phyloP scores from a whole-genome alignment of 2,888 invertebrate species.

The Toxonevra muliebris region DNA sequence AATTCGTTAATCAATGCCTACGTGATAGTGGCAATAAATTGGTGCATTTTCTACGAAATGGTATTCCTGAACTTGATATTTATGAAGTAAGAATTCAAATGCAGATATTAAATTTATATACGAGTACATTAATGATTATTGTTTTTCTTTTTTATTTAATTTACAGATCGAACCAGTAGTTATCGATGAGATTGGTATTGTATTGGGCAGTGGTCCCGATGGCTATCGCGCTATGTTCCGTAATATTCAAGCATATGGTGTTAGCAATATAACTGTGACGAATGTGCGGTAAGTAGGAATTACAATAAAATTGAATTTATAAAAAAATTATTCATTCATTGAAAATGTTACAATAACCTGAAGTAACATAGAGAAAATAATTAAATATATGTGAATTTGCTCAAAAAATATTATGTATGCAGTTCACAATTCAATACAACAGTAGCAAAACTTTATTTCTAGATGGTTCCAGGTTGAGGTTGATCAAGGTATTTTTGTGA shows the following conservation, averaged over 20 bases:
- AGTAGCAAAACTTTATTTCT: too few relatives aligned
- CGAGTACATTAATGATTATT: neutral
- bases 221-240: constrained; percentile 84
- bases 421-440: too few relatives aligned
- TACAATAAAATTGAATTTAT: neutral
- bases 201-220: constrained; percentile 82
- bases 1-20: constrained; percentile 77
- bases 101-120: neutral
- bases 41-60: constrained; percentile 75
- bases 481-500: too few relatives aligned
- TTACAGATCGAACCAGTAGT: constrained; percentile 78
- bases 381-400: too few relatives aligned
- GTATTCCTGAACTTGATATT: constrained; percentile 78
- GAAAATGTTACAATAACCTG: too few relatives aligned
- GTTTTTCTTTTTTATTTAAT: neutral
- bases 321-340: too few relatives aligned
- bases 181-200: constrained; percentile 84
- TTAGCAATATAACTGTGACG: constrained; percentile 81
- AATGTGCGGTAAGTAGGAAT: constrained; percentile 73
- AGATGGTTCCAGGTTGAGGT: too few relatives aligned
- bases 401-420: too few relatives aligned
- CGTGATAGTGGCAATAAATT: constrained; percentile 79
- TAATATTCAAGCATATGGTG: constrained; percentile 82
- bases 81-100: constrained; percentile 66
- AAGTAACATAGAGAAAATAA: too few relatives aligned